Conservation (phyloP, 2,113 vertebrate species). For the Balaeniceps rex region DNA sequence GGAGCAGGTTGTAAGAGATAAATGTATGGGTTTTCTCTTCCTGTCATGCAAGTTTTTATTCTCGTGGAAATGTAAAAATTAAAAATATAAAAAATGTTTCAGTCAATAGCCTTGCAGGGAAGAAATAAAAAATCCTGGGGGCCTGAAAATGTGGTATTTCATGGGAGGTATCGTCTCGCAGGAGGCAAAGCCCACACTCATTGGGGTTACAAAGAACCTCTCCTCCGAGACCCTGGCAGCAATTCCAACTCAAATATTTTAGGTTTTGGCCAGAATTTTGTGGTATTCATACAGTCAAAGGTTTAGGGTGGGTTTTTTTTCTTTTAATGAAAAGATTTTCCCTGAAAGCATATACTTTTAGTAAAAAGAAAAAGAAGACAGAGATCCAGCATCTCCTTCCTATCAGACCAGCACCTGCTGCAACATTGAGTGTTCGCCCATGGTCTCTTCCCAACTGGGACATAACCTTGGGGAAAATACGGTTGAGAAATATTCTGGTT, state of each 20-base stretch:
- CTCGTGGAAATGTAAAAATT: not conserved
- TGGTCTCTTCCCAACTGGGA: not conserved
- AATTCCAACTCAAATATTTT: slow-evolving; percentile 3
- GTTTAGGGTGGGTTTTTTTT: not conserved
- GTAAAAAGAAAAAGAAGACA: not conserved
- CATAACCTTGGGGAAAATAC: not conserved
- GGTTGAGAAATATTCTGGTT: not conserved
- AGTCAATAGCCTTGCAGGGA: not conserved
- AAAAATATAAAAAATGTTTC: not conserved
- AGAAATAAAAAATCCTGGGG: not conserved
- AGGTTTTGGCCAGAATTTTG: slow-evolving; percentile 1
- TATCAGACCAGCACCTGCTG: not conserved
- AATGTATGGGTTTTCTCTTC: not conserved
- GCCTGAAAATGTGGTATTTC: not conserved
- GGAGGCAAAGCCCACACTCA: slow-evolving; percentile 5
- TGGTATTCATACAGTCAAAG: not conserved
- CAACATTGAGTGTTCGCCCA: fast-evolving
- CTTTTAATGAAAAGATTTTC: not conserved
- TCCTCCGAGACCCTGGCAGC: not conserved
- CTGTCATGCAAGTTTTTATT: not conserved
- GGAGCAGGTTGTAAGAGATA: not conserved
- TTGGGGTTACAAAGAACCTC: not conserved
- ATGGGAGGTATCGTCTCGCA: not conserved
- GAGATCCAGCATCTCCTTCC: not conserved
- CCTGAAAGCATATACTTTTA: not conserved